Evolutionary conservation across 1,140 invertebrate genomes (phyloP), one percentile per base, ranked within the genome.

Genomic region (Ditylenchus dipsaci): DNA sequence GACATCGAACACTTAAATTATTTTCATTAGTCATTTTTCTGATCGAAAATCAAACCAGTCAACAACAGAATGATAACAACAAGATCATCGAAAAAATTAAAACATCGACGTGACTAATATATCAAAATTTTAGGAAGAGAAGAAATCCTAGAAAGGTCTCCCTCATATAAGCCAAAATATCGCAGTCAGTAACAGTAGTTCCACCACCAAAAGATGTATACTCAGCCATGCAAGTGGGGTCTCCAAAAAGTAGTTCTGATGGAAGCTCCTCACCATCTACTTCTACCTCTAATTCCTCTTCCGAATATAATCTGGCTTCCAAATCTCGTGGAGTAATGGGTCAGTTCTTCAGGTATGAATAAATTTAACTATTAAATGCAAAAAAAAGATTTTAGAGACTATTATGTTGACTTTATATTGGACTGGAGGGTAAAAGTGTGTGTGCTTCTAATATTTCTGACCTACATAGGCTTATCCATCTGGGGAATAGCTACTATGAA

Each of bases 401-500:
- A 73, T 67, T 83, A 83, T 61, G 75, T 80, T 11, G 80, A 81
- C 21, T 75, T 78, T 45, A 71, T 82, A 21, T 68, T 82, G 26
- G 56, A 83, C 49, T 71, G 62, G 60, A 70, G 74, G 17, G 72
- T 73, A 0, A 84, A 85, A 72, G 53, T 76, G 11, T 1, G 79
- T 0, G 76, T 84, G 15, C 15, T 79, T 11, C 1, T 84, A 13
- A n/a, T 84, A 1, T 85, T 84, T 69, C 17, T 77, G 1, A 69
- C 70, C 3, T 86, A 85, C 64, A 60, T 85, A 5, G 74, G 61
- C 19, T 47, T 82, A 30, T 81, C 83, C 0, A 73, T 84, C 23
- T 85, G 78, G 69, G 82, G 83, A 17, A 73, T 82, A 30, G 69
- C 30, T 33, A 75, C 74, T n/a, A 76, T 86, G 72, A 71, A 83